Evolutionary conservation across 2,888 invertebrate species (phyloP), one percentile per base, ranked within the genome.

Genomic region (Morpho achilles): DNA sequence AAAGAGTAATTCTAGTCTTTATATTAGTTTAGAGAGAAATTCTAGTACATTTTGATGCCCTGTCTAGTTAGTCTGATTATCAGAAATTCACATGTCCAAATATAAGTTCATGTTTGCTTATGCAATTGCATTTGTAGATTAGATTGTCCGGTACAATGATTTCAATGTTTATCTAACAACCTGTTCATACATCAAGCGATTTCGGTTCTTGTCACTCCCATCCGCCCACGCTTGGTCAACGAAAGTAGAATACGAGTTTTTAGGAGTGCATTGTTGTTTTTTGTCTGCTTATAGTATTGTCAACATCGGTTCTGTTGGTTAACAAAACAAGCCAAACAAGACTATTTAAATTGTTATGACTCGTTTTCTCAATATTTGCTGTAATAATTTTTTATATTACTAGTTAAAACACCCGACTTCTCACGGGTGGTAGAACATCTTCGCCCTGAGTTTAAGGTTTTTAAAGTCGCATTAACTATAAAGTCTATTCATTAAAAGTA

Each of bases 161-260:
- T 40, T 51, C 32, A 46, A 51, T 54, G 51, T 59, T 58, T 63
- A 60, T 56, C 55, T 56, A 62, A 55, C 82, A 84, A 88, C 84
- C 84, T 87, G 87, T 81, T 81, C 77, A 68, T 82, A 79, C 80
- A 61, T 79, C 75, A 77, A 76, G 74, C 79, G 78, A 82, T 79
- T 82, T 79, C 67, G 74, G 73, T 67, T 69, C 67, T 58, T 69
- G 79, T 75, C 70, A 75, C 76, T 74, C 80, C 77, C 72, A 75
- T 68, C 79, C 49, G 62, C 80, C 80, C 74, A 82, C 80, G 70
- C 74, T 43, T 43, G 43, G 55, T 48, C 53, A 56, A 72, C 72
- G 76, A 79, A 79, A 77, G 75, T 75, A 61, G 71, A 47, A 46
- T 61, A 50, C 50, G 64, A 47, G 66, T 64, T 61, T 65, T 64